These are phyloP conservation scores for Sceliomorpha sp. DNA, from an alignment of 2,888 invertebrate species.

Conservation along the genomic window DNA sequence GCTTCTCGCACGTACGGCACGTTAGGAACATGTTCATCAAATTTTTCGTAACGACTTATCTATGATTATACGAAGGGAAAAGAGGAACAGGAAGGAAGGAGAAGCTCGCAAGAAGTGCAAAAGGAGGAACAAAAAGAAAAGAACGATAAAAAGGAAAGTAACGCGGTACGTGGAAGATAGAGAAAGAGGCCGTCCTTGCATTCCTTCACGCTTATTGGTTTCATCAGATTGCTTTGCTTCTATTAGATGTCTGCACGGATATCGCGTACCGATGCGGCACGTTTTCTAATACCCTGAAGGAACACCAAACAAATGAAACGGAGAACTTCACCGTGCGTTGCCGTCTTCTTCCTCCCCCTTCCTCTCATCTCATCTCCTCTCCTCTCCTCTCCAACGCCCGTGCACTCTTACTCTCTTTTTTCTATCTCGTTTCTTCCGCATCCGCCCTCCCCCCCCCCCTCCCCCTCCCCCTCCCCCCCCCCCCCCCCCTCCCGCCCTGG, in stretches of 20 bases:
- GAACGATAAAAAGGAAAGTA: constrained; percentile 52
- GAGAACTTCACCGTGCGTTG: constrained; percentile 36
- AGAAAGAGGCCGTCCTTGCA: constrained; percentile 61
- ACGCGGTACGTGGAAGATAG: constrained; percentile 53
- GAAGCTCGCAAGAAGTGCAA: constrained; percentile 37
- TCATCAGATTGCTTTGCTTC: constrained; percentile 77
- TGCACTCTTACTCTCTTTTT: constrained; percentile 20
- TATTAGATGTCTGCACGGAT: constrained; percentile 73
- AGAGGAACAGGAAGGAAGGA: constrained; percentile 38
- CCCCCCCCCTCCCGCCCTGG: constrained; percentile 13
- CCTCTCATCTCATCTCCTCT: constrained; percentile 24
- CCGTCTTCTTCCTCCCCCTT: constrained; percentile 24
- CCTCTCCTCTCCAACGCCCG: too few species aligned
- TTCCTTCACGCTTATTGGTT: constrained; percentile 79
- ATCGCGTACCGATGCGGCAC: constrained; percentile 70
- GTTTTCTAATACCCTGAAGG: constrained; percentile 72
- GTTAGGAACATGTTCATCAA: constrained; percentile 50
- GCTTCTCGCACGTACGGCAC: constrained; percentile 36
- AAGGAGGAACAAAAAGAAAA: constrained; percentile 43
- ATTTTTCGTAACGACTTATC: constrained; percentile 49
- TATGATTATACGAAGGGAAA: constrained; percentile 39
- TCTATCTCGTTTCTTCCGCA: constrained; percentile 29
- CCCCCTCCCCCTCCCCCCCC: constrained; percentile 16
- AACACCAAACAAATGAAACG: constrained; percentile 75
- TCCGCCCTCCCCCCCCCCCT: constrained; percentile 10